phyloP scores from a whole-genome alignment of 2,113 vertebrate genomes.

The Australoheros scitulus region DNA sequence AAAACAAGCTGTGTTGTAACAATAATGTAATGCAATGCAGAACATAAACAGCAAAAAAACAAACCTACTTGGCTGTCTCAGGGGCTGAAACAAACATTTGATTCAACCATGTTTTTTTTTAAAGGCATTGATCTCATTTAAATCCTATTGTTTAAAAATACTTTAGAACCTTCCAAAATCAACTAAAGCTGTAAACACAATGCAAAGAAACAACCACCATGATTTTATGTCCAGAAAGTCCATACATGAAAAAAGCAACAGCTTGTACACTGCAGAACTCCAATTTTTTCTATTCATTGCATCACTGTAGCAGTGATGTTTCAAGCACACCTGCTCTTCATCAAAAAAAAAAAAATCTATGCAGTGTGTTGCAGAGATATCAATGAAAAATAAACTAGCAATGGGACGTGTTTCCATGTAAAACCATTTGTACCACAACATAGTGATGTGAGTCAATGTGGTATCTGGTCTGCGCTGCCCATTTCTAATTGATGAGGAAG shows the following conservation, averaged over 20 bases:
- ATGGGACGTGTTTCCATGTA: neutral
- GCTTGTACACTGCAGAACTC: neutral
- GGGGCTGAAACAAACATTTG: neutral
- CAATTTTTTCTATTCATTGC: neutral
- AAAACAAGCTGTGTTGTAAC: conserved; percentile 9
- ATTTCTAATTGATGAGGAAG: neutral
- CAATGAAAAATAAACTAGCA: neutral
- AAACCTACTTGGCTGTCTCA: neutral
- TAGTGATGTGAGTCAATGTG: neutral
- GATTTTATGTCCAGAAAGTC: neutral
- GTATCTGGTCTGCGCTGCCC: neutral
- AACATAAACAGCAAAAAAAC: neutral
- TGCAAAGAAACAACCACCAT: neutral
- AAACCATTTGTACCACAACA: neutral
- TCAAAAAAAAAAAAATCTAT: neutral
- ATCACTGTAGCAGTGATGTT: neutral
- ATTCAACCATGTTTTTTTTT: neutral
- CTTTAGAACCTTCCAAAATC: neutral
- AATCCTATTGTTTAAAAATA: neutral
- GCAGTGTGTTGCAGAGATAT: neutral
- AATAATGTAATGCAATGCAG: neutral
- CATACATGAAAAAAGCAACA: neutral
- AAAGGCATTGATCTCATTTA: neutral
- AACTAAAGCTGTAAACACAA: neutral
- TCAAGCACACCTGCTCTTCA: neutral